A percentile compares a stretch with the other conserved stretches of the same genome.
Conservation (phyloP, 2,113 vertebrate genomes). For the Hirundichthys speculiger region DNA sequence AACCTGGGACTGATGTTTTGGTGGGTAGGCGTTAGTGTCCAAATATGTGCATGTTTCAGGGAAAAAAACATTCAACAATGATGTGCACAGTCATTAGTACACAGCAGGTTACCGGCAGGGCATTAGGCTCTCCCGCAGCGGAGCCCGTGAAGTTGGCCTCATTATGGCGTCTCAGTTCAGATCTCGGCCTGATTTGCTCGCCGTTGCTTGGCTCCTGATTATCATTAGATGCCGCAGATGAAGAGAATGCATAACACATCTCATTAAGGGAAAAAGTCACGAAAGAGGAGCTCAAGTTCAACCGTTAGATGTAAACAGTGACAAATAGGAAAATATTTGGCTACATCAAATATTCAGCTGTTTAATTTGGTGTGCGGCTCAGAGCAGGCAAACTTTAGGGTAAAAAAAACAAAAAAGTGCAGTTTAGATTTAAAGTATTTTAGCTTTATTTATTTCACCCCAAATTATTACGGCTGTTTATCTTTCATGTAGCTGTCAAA, state of each 20-base stretch:
- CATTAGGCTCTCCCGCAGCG: slow-evolving; percentile 45
- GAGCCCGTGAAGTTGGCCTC: slow-evolving; percentile 40
- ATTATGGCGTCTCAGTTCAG: slow-evolving; percentile 49
- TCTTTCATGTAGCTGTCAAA: no score
- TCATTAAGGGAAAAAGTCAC: slow-evolving; percentile 49
- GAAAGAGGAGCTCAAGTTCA: slow-evolving; percentile 30
- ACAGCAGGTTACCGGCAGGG: slow-evolving; percentile 60
- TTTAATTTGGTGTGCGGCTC: not conserved
- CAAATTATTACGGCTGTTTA: no score
- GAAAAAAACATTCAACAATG: slow-evolving; percentile 31
- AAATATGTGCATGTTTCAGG: slow-evolving; percentile 31
- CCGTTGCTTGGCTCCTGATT: slow-evolving; percentile 23
- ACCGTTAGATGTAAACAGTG: slow-evolving; percentile 42
- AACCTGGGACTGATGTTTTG: slow-evolving; percentile 31
- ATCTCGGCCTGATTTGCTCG: slow-evolving; percentile 19
- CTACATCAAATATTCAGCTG: not conserved
- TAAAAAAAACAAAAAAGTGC: no score
- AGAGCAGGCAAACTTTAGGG: no score
- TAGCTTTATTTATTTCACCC: no score
- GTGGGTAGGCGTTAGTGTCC: slow-evolving; percentile 15
- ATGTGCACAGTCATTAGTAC: slow-evolving; percentile 61
- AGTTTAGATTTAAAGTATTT: no score
- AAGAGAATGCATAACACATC: slow-evolving; percentile 44
- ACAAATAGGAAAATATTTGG: slow-evolving; percentile 12
- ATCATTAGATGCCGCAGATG: not conserved